Evolutionary conservation across 2,113 vertebrate genomes (phyloP).

Genomic region (Odocoileus hemionus): DNA sequence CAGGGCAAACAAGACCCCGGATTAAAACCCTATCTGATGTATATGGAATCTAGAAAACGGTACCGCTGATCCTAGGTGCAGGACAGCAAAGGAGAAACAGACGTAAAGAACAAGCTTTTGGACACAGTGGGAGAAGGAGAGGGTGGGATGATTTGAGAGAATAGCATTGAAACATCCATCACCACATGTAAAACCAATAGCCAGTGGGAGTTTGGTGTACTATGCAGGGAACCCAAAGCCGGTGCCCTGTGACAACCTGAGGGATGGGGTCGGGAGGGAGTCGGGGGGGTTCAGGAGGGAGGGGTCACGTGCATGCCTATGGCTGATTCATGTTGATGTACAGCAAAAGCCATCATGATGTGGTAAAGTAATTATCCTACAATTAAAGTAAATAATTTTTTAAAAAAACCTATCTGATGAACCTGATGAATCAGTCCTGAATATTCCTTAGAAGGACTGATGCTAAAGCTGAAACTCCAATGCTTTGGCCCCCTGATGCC

Average conservation of each 20-base stretch:
- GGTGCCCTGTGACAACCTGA: background rate
- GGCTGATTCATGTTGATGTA: background rate
- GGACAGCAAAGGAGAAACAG: background rate
- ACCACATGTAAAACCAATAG: background rate
- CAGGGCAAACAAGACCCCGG: background rate
- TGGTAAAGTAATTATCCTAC: background rate
- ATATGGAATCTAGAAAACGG: background rate
- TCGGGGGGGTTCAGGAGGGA: background rate
- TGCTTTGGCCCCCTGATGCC: background rate
- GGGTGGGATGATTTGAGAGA: background rate
- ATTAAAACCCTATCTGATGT: background rate
- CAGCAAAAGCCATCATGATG: background rate
- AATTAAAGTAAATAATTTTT: background rate
- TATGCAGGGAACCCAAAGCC: background rate
- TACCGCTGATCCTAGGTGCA: rapidly evolving
- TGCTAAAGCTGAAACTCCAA: background rate
- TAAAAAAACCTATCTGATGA: background rate
- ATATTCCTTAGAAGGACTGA: background rate
- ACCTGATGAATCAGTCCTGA: background rate
- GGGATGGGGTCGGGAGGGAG: background rate
- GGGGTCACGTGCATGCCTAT: background rate
- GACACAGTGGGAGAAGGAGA: background rate
- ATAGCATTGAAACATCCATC: background rate
- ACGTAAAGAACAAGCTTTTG: background rate
- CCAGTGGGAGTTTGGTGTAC: background rate